Base-by-base conservation (phyloP, 2,113 vertebrate species). In the Spizaetus ornatus region DNA sequence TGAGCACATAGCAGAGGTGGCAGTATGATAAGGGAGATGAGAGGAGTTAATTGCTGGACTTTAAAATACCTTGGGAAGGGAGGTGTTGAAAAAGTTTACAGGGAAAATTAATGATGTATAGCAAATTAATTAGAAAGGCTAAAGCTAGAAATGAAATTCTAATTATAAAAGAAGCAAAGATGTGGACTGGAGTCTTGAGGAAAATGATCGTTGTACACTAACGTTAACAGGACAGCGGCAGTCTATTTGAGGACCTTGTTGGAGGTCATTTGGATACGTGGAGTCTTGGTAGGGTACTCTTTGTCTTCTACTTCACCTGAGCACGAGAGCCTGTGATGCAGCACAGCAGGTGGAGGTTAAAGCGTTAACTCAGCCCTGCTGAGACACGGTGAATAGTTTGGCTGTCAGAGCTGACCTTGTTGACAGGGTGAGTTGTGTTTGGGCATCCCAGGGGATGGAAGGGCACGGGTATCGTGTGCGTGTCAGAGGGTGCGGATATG, bases 31-130 rank as follows among this genome's bases (percentile, higher is more conserved):
- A 62, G 53, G 62, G 89, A 87, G 81, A 89, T 12, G 80, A 36
- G 72, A 82, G 76, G 32, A 95, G 16, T 25, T 93, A 80, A 92
- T 96, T 96, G 78, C 72, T 88, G 81, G 65, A 61, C 82, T 86
- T 77, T 18, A 26, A 74, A 92, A 83, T 66, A 48, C 6, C 88
- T 61, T 14, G 72, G 52, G 45, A 92, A 59, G 31, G n/a, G 86
- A 94, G 91, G 74, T 65, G 84, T 17, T 56, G 67, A 16, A 13
- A 92, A 91, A 77, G 81, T 86, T 96, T 94, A 61, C 22, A 25
- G 45, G 6, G 14, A 19, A 43, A 76, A 73, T 92, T 90, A 96
- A 94, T 65, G 71, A 80, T 61, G 42, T 45, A 21, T 65, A 86
- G n/a, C 40, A 48, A 70, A 90, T 90, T 74, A 92, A 89, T 85